A percentile compares a stretch with the other conserved stretches of the same genome.
phyloP scores from a whole-genome alignment of 2,113 vertebrate species.

The Coptodon bakossiorum region DNA sequence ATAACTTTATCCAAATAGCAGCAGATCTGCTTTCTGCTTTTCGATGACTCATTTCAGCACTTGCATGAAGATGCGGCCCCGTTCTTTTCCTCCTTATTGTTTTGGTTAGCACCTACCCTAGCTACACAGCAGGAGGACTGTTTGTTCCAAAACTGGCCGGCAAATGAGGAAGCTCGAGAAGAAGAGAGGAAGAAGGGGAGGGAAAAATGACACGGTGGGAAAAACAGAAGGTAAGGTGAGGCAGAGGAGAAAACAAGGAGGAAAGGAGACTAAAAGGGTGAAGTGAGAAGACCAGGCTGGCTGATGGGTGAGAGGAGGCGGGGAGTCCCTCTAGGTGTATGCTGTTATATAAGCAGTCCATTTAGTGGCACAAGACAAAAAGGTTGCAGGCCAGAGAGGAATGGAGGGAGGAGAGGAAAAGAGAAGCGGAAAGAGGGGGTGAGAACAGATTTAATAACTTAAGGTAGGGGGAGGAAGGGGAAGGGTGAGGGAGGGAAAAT shows the following conservation, averaged over 20 bases:
- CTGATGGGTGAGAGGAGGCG: slow-evolving; percentile 14
- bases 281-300: slow-evolving; percentile 1
- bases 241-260: neutral
- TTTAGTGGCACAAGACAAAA: slow-evolving; percentile 58
- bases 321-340: slow-evolving; percentile 45
- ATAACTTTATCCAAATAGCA: neutral
- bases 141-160: neutral
- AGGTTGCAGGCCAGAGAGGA: slow-evolving; percentile 34
- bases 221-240: neutral
- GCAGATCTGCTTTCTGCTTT: neutral
- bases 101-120: neutral
- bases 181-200: neutral
- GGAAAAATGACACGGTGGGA: neutral
- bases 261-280: slow-evolving; percentile 3
- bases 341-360: slow-evolving; percentile 60
- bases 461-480: neutral
- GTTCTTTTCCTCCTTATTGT: neutral
- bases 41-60: neutral
- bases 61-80: neutral
- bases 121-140: neutral
- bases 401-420: neutral
- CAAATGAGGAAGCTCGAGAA: neutral
- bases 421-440: neutral
- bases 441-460: slow-evolving; percentile 47
- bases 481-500: neutral